Evolutionary conservation across 53 echinoderm and acorn worm species (phyloP), one percentile per base, ranked within the genome.

Genomic region (Holothuria scabra): DNA sequence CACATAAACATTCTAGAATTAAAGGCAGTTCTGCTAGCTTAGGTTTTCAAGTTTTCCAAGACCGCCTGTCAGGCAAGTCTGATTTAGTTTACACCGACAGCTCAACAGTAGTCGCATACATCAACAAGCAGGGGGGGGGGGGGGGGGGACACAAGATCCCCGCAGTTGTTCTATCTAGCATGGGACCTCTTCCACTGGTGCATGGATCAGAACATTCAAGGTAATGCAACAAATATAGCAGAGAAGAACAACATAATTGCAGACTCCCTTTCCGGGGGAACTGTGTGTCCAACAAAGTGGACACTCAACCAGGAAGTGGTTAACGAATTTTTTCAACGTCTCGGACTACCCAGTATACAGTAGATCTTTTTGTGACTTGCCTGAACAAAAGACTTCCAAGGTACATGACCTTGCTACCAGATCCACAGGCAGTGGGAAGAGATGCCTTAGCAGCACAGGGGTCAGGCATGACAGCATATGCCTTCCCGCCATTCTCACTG

Each of bases 401-500:
- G 23, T 90, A 82, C 46, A 85, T 85, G 81, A 62, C 82, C 3
- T 31, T 61, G 2, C 20, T 20, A n/a, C 76, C 22, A 18, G 89
- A 88, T 11, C 84, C 84, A 20, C 66, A 76, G 33, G n/a, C n/a
- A n/a, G n/a, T n/a, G n/a, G n/a, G n/a, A n/a, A n/a, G n/a, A n/a
- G n/a, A n/a, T n/a, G n/a, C 83, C 22, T 66, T 90, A 12, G 83
- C 91, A 29, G 63, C 80, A 12, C 60, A 56, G 48, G 87, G 86
- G 91, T 61, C 21, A 67, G 67, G 62, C 28, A 75, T 90, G 57
- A 29, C 44, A 1, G 92, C 59, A 8, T 88, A 88, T 55, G 88
- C 87, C 29, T 91, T 91, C 67, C 91, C 83, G n/a, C 88, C 80
- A 21, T 48, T 90, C 49, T 49, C 91, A 14, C 52, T 84, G 46